Base-by-base conservation (phyloP, 1,140 invertebrate species). In the Berghia stephanieae region DNA sequence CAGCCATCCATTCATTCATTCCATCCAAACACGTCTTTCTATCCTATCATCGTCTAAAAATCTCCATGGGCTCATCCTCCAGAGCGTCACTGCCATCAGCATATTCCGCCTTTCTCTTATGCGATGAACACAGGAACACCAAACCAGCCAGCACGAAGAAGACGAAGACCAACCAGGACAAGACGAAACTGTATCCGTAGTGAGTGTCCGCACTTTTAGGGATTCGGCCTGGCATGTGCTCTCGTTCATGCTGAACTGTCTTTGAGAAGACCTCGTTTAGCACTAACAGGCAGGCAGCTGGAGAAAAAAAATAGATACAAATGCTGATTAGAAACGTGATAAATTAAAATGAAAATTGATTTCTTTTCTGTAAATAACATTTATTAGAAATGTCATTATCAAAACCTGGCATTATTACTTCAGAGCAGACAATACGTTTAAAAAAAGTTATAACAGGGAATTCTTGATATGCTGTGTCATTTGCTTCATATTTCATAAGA, bases 81-180 rank as follows among this genome's bases (percentile, higher is more conserved):
- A 94, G 93, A 0, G 94, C 94, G 27, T 94, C 89, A 31, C 92
- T 94, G 0, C 93, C 92, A 34, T 82, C 83, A 18, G 73, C 80
- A 83, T 94, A 94, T 83, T 94, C 92, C 13, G 94, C 93, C 90
- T 96, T 96, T 69, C 93, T 92, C 80, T 90, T 90, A 34, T 85
- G 80, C 0, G 95, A 96, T 83, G 93, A 95, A 83, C 94, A 90
- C 67, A 96, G 92, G 86, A 96, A 96, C 55, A 93, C 91, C 36
- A 92, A 90, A 4, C 94, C 93, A 5, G 93, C 92, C 31, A 93
- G 79, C 16, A 94, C 85, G 86, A 94, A 94, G n/a, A 93, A 90
- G 5, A 92, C 87, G 70, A 96, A 95, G 1, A 94, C 93, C 74
- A 94, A 90, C 94, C 95, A 96, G 1, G 94, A 95, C 70, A 96